Percentiles rank a stretch among this genome's conserved stretches.
Evolutionary conservation across 2,888 invertebrate genomes (phyloP).

Genomic region (Sinotaia quadrata): DNA sequence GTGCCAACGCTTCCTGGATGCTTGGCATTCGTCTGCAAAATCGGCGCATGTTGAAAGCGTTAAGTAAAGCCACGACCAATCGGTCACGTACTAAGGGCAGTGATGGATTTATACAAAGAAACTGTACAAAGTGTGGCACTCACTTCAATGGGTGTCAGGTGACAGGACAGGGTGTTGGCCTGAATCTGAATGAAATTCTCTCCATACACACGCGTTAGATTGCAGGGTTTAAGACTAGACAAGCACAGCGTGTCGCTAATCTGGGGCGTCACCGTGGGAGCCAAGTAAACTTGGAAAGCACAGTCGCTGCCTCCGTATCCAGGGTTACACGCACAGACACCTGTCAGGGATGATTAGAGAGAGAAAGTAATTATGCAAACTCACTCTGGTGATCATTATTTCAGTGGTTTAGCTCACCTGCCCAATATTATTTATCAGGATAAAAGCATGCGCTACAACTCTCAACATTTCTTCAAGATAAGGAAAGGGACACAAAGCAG

Average conservation of each 20-base stretch:
- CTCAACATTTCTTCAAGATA: too few species aligned
- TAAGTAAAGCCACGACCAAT: too few species aligned
- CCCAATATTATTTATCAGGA: too few species aligned
- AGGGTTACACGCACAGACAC: constrained; percentile 47
- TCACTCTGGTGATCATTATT: too few species aligned
- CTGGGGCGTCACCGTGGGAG: constrained; percentile 38
- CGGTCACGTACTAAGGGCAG: too few species aligned
- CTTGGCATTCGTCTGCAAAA: too few species aligned
- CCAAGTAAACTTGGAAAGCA: constrained; percentile 36
- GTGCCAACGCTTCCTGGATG: too few species aligned
- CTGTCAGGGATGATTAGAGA: constrained; percentile 34
- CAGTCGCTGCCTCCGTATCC: constrained; percentile 51
- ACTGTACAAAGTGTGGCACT: background rate
- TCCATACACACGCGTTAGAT: constrained; percentile 41
- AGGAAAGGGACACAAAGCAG: too few species aligned
- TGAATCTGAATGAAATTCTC: constrained; percentile 41
- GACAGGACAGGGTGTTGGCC: constrained; percentile 40
- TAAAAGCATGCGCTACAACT: too few species aligned
- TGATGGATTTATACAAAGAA: too few species aligned
- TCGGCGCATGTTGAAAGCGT: too few species aligned
- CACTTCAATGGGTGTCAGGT: constrained; percentile 50
- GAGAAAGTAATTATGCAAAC: background rate
- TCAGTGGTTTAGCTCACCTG: too few species aligned
- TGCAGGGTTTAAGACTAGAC: constrained; percentile 33
- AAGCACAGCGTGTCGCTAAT: constrained; percentile 28